Conservation (phyloP, 2,797 vertebrate species). For the Chromis chromis region DNA sequence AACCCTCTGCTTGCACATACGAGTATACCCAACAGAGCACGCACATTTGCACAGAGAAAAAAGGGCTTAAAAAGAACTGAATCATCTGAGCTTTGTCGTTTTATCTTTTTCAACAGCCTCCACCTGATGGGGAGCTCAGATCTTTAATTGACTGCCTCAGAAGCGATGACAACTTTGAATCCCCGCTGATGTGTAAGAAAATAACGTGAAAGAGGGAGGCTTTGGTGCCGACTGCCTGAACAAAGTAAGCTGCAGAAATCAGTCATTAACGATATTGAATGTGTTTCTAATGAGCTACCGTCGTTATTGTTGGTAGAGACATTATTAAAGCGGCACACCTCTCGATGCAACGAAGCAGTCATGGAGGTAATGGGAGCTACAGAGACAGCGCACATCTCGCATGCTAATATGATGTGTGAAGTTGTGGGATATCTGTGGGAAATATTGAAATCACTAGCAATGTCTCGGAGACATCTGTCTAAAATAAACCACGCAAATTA, state of each 20-base stretch:
- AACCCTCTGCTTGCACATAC: conserved; percentile 16
- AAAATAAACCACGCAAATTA: conserved; percentile 71
- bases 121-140: conserved; percentile 62
- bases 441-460: conserved; percentile 52
- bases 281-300: conserved; percentile 52
- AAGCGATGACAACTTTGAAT: conserved; percentile 56
- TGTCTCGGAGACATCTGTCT: conserved; percentile 51
- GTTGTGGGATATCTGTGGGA: conserved; percentile 56
- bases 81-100: conserved; percentile 49
- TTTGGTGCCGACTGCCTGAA: conserved; percentile 28
- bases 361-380: conserved; percentile 53
- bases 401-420: conserved; percentile 58
- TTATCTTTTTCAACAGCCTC: conserved; percentile 57
- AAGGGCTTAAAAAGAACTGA: conserved; percentile 41
- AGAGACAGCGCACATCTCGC: conserved; percentile 30
- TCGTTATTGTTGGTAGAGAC: conserved; percentile 26
- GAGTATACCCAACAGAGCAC: conserved; percentile 12
- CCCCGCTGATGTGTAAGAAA: conserved; percentile 35
- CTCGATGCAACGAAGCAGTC: conserved; percentile 61
- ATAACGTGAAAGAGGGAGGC: neutral
- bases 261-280: conserved; percentile 42
- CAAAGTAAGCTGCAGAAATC: conserved; percentile 42
- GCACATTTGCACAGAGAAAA: conserved; percentile 16
- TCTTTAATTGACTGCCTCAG: conserved; percentile 74
- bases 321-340: conserved; percentile 47